phyloP scores from a whole-genome alignment of 2,113 vertebrate species.

The Leucopsar rothschildi region DNA sequence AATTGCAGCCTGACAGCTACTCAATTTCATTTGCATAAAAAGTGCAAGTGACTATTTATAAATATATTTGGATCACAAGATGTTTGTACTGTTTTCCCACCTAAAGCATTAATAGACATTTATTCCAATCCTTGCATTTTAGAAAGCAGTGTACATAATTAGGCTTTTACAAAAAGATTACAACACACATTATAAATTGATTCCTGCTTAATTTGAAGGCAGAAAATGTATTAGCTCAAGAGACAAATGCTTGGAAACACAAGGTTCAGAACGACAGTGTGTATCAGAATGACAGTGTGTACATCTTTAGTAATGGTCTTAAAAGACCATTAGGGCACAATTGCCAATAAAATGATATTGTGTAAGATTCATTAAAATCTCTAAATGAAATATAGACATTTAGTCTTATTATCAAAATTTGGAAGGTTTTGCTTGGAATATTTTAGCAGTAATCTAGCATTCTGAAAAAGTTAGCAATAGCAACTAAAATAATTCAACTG shows the following conservation, averaged over 20 bases:
- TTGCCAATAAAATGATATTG: background rate
- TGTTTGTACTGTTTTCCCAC: conserved; percentile 18
- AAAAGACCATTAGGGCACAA: conserved; percentile 14
- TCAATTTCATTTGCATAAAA: conserved; percentile 50
- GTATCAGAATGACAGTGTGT: background rate
- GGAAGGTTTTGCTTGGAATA: background rate
- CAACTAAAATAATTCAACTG: background rate
- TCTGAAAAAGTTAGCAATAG: background rate
- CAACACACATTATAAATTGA: conserved; percentile 11
- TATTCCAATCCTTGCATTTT: conserved; percentile 21
- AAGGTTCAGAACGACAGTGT: background rate
- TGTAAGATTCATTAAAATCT: conserved; percentile 9
- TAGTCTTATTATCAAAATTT: background rate
- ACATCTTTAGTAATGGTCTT: background rate
- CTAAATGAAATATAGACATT: background rate
- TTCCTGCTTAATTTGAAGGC: conserved; percentile 26
- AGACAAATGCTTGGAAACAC: background rate
- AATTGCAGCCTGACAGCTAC: background rate
- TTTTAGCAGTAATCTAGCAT: background rate
- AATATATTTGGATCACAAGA: conserved; percentile 21
- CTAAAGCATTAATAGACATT: conserved; percentile 36
- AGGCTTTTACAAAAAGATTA: conserved; percentile 41
- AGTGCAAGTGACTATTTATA: conserved; percentile 16
- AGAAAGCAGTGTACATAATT: conserved; percentile 48
- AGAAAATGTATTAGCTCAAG: background rate